These are phyloP conservation scores for Pammene fasciana DNA, from an alignment of 2,888 invertebrate species.

Conservation along the genomic window DNA sequence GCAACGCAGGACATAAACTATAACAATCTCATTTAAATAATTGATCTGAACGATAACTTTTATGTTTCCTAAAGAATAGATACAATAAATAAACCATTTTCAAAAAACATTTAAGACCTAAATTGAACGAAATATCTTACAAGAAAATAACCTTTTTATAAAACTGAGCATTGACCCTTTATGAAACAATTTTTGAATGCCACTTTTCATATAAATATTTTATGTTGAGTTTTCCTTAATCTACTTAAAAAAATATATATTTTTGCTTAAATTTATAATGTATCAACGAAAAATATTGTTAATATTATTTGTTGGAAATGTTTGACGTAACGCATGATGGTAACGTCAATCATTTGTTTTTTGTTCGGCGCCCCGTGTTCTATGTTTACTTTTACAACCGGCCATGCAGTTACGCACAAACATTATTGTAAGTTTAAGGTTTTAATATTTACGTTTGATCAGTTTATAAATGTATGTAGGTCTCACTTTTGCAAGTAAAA, in stretches of 20 bases:
- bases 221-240: too few species aligned
- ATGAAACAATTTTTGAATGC: too few species aligned
- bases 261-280: not conserved
- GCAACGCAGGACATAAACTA: too few species aligned
- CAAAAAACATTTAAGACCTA: not conserved
- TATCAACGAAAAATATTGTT: not conserved
- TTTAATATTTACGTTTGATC: not conserved
- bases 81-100: not conserved
- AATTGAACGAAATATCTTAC: not conserved
- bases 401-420: conserved; percentile 1
- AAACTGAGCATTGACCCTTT: too few species aligned
- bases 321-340: conserved; percentile 1
- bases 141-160: too few species aligned
- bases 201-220: not conserved
- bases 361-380: not conserved
- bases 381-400: conserved; percentile 1
- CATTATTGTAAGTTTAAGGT: not conserved
- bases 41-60: too few species aligned
- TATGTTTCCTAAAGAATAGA: too few species aligned
- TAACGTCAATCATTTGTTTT: conserved; percentile 14
- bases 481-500: too few species aligned
- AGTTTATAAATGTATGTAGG: too few species aligned
- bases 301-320: not conserved
- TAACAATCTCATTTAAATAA: too few species aligned
- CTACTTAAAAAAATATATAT: not conserved